Evolutionary conservation across 2,113 vertebrate species (phyloP).

Genomic region (Myiagra hebetior): DNA sequence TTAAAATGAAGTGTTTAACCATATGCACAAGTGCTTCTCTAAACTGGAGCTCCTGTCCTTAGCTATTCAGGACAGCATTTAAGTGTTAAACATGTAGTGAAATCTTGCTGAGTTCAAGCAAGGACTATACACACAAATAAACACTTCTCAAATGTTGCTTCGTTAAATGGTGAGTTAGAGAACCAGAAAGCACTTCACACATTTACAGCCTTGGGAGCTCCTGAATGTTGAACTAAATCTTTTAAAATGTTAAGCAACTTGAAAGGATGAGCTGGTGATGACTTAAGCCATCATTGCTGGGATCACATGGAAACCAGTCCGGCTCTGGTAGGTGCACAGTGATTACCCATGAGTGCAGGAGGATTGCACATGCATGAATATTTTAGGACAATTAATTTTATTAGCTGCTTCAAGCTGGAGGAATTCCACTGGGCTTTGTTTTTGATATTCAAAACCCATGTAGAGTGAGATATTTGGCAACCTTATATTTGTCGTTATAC

Average conservation of each 20-base stretch:
- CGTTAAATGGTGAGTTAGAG: rapidly evolving
- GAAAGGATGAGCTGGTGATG: neutral
- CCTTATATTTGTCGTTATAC: neutral
- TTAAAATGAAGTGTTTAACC: neutral
- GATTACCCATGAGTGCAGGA: neutral
- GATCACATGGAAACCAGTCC: neutral
- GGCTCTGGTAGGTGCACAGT: neutral
- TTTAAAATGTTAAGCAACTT: neutral
- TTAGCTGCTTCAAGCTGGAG: neutral
- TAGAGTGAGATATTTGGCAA: neutral
- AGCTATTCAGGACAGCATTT: neutral
- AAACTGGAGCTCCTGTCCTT: neutral
- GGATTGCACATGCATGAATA: neutral
- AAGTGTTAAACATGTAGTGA: neutral
- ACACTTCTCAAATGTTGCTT: neutral
- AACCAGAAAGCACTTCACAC: neutral
- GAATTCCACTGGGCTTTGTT: neutral
- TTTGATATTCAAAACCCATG: neutral
- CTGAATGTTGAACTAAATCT: neutral
- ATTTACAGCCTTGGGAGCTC: neutral
- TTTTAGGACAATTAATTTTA: neutral
- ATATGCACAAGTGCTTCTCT: neutral
- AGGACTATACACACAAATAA: neutral
- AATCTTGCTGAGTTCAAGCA: neutral
- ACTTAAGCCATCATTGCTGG: neutral